A percentile compares a stretch with the other conserved stretches of the same genome.
Evolutionary conservation across 2,113 vertebrate species (phyloP).

Genomic region (Cricetomys ansorgei): DNA sequence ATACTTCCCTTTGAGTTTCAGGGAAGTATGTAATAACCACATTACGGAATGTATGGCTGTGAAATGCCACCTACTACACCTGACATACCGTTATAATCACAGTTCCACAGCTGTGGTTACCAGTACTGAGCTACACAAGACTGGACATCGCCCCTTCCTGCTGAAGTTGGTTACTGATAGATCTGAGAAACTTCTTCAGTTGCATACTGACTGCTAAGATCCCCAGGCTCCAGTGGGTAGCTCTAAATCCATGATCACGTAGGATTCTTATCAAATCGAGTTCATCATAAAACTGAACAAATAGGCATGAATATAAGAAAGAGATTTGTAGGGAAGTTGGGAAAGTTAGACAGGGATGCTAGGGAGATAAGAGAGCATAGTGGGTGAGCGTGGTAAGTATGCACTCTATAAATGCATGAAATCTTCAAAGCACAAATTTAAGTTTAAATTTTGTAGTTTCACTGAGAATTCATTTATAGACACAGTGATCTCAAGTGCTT

Average conservation of each 20-base stretch:
- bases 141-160: neutral
- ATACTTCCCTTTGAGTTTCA: neutral
- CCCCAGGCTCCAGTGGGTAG: neutral
- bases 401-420: neutral
- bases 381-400: fast-evolving
- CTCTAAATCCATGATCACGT: neutral
- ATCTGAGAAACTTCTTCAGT: neutral
- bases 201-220: neutral
- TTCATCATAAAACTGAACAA: neutral
- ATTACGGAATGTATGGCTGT: neutral
- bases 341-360: neutral
- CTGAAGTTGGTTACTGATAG: neutral
- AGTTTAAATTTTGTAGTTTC: neutral
- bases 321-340: neutral
- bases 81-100: neutral
- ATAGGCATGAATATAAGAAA: neutral
- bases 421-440: neutral
- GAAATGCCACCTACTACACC: neutral
- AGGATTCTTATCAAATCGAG: neutral
- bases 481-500: neutral
- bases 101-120: no score
- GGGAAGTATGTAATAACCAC: neutral
- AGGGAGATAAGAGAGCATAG: no score
- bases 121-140: neutral
- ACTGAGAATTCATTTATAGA: neutral